Evolutionary conservation across 2,113 vertebrate species (phyloP), one percentile per base, ranked within the genome.

Genomic region (Micronycteris hirsuta): DNA sequence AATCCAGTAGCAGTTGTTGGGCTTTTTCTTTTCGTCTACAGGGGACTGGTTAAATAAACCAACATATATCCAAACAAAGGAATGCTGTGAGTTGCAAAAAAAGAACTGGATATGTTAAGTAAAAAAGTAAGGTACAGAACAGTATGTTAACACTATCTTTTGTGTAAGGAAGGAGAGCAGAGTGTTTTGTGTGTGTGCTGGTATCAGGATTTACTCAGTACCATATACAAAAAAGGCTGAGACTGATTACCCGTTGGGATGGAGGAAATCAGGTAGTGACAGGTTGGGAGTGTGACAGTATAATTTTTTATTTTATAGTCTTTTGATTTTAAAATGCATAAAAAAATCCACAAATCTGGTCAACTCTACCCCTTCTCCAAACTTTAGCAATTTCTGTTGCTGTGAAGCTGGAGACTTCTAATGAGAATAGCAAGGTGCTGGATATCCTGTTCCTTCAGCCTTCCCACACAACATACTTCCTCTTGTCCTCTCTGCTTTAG

Each of bases 261-360:
- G 7, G 54, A 33, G 31, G 73, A 78, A 47, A 54, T 82, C 63
- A 73, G 22, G 31, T 74, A 93, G 33, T 68, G 76, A 89, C 49
- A 71, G 7, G 22, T 28, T 73, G 5, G 36, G 4, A 90, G 26
- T 81, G 43, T 90, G 43, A 63, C 33, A n/a, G 4, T 65, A n/a
- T 52, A 56, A 38, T 24, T 67, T 81, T 83, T 83, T 20, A 85
- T 33, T 70, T 89, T 63, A 56, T 28, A 24, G 89, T 92, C 10
- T 84, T 89, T 86, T 86, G 13, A 33, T 87, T 94, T 94, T 67
- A 94, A 94, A 91, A 65, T 91, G 9, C 7, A 86, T 86, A 41
- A 65, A 89, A 86, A 77, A 68, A 22, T 22, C 31, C 24, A 28
- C 16, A 93, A 71, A 54, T 63, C 3, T 5, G 1, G 70, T 52